These are phyloP conservation scores for Calyptommatus sinebrachiatus DNA, from an alignment of 2,113 vertebrate genomes.

Conservation along the genomic window DNA sequence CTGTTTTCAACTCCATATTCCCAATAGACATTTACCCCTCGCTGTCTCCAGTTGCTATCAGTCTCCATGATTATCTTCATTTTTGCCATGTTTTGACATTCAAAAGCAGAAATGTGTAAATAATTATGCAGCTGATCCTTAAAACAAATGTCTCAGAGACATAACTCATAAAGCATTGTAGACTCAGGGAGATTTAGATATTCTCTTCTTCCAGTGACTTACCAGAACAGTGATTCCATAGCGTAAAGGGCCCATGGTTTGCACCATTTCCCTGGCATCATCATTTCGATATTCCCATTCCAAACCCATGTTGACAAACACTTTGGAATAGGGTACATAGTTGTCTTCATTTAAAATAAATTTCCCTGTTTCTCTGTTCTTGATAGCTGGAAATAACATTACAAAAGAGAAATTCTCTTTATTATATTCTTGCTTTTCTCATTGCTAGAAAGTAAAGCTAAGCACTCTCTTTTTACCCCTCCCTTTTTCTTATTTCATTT, in stretches of 20 bases:
- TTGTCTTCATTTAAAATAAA: slow-evolving; percentile 89
- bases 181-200: background rate
- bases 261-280: slow-evolving; percentile 86
- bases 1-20: background rate
- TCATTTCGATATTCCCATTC: slow-evolving; percentile 96
- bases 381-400: slow-evolving; percentile 79
- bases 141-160: slow-evolving; percentile 53
- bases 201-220: slow-evolving; percentile 51
- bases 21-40: background rate
- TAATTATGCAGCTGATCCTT: slow-evolving; percentile 29
- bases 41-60: background rate
- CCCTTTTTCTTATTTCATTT: slow-evolving; percentile 15
- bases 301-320: slow-evolving; percentile 89
- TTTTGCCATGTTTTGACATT: slow-evolving; percentile 8
- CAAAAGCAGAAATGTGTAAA: slow-evolving; percentile 24
- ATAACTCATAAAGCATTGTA: slow-evolving; percentile 6
- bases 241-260: slow-evolving; percentile 88
- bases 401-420: background rate
- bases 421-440: slow-evolving; percentile 10
- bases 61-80: background rate
- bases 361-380: slow-evolving; percentile 87
- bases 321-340: slow-evolving; percentile 79
- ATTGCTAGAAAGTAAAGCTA: background rate
- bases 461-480: background rate
- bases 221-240: slow-evolving; percentile 89